These are phyloP conservation scores for Pilophorus perplexus DNA, from an alignment of 2,888 invertebrate genomes.

Conservation along the genomic window DNA sequence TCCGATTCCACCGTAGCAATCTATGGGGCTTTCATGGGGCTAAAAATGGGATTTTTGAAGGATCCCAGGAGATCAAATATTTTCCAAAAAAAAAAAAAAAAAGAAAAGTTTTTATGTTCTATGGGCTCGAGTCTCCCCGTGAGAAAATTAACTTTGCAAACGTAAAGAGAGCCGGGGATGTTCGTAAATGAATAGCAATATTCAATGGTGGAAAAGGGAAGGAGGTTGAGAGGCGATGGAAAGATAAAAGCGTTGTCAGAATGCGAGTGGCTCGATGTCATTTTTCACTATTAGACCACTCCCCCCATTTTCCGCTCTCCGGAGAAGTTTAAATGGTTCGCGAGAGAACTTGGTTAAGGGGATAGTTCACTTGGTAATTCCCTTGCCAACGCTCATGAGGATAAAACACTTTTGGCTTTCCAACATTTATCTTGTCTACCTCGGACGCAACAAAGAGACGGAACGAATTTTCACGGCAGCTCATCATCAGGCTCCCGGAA, in stretches of 20 bases:
- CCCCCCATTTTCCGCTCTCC: background rate
- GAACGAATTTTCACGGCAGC: conserved; percentile 3
- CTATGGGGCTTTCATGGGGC: no score
- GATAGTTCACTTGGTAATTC: conserved; percentile 15
- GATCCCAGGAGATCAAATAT: no score
- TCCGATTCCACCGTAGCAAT: no score
- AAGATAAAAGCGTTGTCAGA: conserved; percentile 19
- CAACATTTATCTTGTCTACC: conserved; percentile 29
- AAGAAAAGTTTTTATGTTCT: no score
- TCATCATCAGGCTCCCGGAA: no score
- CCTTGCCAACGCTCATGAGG: conserved; percentile 15
- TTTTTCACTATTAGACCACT: conserved; percentile 18
- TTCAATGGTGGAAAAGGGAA: no score
- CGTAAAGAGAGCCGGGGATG: background rate
- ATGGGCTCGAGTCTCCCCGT: no score
- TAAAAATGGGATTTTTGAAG: no score
- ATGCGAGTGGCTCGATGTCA: conserved; percentile 16
- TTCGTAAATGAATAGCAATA: conserved; percentile 9
- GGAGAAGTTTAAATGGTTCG: conserved; percentile 28
- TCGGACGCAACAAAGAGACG: conserved; percentile 8
- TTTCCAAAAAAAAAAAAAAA: no score
- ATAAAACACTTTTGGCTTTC: conserved; percentile 27
- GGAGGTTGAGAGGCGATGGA: background rate
- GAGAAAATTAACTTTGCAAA: background rate
- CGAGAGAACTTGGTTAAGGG: conserved; percentile 19